Evolutionary conservation across 1,140 invertebrate species (phyloP).

Genomic region (Aphelinus certus): DNA sequence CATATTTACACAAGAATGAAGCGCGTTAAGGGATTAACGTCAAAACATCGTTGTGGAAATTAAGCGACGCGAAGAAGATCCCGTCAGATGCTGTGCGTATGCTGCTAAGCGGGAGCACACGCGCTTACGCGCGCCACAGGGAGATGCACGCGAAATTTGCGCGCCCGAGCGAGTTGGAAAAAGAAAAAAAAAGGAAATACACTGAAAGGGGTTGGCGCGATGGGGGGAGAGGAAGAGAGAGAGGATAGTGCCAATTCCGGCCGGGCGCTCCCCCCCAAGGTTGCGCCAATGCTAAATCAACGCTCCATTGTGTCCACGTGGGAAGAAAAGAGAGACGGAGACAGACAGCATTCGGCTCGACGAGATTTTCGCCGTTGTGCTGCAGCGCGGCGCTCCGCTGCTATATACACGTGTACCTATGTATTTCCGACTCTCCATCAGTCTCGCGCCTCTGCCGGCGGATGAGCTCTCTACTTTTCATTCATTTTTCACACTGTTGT

Average conservation of each 20-base stretch:
- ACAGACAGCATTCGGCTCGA: no score
- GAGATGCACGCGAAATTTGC: no score
- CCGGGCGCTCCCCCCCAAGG: background rate
- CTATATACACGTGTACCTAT: no score
- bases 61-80: constrained; percentile 15
- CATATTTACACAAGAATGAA: constrained; percentile 45
- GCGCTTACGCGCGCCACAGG: no score
- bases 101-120: no score
- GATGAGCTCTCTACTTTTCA: no score
- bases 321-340: background rate
- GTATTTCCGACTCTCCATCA: no score
- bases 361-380: no score
- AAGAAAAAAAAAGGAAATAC: constrained; percentile 1
- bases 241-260: background rate
- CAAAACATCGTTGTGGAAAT: constrained; percentile 44
- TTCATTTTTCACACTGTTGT: no score
- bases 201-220: background rate
- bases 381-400: no score
- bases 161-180: no score
- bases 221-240: background rate
- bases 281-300: constrained; percentile 5
- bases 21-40: constrained; percentile 43
- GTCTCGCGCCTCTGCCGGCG: no score
- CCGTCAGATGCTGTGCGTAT: background rate
- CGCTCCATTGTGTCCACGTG: constrained; percentile 16